Conservation (phyloP, 2,113 vertebrate genomes). For the Setophaga coronata region DNA sequence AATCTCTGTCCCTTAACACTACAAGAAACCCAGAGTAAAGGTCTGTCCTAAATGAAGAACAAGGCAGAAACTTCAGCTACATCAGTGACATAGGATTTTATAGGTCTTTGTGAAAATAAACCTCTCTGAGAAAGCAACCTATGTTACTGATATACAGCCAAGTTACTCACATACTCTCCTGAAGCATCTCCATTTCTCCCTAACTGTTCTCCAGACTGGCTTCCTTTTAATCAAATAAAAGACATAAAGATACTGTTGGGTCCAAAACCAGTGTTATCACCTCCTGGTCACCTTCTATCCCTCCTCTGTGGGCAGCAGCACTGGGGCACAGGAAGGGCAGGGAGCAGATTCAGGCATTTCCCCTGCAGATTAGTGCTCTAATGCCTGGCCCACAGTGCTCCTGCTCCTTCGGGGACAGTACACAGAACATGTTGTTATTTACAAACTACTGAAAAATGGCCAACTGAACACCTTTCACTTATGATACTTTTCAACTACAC, state of each 20-base stretch:
- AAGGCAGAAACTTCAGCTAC: background rate
- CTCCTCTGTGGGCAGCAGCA: background rate
- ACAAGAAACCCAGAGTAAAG: background rate
- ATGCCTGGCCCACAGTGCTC: fast-evolving
- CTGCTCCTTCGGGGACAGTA: background rate
- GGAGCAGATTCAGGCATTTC: background rate
- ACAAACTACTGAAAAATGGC: background rate
- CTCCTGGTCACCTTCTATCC: background rate
- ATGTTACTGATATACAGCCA: background rate
- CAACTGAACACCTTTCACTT: background rate
- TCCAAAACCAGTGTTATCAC: fast-evolving
- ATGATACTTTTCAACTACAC: fast-evolving
- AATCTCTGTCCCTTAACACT: background rate
- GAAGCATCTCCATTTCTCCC: background rate
- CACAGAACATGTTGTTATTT: background rate
- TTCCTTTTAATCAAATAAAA: background rate
- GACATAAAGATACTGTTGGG: background rate
- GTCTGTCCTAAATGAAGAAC: background rate
- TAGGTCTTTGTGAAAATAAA: background rate
- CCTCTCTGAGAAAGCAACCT: background rate
- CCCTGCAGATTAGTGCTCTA: background rate
- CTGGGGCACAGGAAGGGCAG: background rate
- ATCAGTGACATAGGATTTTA: background rate
- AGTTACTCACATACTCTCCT: fast-evolving
- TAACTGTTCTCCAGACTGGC: background rate